These are phyloP conservation scores for Belgica antarctica DNA, from an alignment of 2,888 invertebrate genomes.

Conservation along the genomic window DNA sequence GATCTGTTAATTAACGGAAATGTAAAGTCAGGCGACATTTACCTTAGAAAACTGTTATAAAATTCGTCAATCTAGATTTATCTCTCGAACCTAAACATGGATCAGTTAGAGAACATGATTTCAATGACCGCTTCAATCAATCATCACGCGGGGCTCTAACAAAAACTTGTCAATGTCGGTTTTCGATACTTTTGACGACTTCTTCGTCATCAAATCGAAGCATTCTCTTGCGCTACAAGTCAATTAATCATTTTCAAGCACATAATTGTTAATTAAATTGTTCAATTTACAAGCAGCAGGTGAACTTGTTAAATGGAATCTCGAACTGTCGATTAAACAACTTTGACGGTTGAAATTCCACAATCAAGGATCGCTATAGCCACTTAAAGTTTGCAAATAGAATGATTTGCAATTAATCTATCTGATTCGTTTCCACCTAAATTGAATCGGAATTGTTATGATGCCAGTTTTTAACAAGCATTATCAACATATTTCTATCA, in stretches of 20 bases:
- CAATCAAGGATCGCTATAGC: neutral
- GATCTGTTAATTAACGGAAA: constrained; percentile 41
- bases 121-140: constrained; percentile 34
- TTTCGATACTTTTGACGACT: neutral
- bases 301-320: neutral
- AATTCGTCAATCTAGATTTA: constrained; percentile 29
- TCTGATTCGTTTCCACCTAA: neutral
- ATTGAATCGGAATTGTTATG: constrained; percentile 18
- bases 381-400: neutral
- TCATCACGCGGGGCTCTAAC: constrained; percentile 21
- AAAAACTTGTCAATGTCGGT: constrained; percentile 4
- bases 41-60: no score
- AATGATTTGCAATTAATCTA: neutral
- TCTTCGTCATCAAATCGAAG: neutral
- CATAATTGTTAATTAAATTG: constrained; percentile 43
- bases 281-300: constrained; percentile 39
- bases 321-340: neutral
- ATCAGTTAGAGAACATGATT: constrained; percentile 39
- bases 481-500: neutral
- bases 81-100: constrained; percentile 21
- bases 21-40: no score
- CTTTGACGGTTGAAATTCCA: neutral
- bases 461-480: neutral
- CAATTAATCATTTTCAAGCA: constrained; percentile 39
- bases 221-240: neutral